Evolutionary conservation across 2,888 invertebrate species (phyloP).

Genomic region (Lasiommata megera): DNA sequence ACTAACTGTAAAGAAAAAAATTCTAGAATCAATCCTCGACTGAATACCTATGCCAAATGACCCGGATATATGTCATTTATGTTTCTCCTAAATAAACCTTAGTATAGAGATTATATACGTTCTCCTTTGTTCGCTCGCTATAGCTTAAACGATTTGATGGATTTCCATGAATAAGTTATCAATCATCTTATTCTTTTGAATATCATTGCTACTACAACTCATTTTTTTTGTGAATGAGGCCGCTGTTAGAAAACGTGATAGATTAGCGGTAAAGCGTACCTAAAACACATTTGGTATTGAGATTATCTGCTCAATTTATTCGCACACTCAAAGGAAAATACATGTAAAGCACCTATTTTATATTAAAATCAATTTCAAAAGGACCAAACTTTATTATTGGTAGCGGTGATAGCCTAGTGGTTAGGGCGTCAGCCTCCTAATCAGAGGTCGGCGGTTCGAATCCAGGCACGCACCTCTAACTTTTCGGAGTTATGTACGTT

Average conservation of each 20-base stretch:
- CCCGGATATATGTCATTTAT: too few species aligned
- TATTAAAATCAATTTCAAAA: too few species aligned
- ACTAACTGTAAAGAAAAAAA: too few species aligned
- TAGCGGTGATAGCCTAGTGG: too few species aligned
- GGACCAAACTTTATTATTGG: too few species aligned
- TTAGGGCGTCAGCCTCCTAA: too few species aligned
- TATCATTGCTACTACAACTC: conserved; percentile 15
- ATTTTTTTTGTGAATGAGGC: conserved; percentile 16
- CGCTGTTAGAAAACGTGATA: conserved; percentile 8
- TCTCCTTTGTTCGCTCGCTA: conserved; percentile 2
- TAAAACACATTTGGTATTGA: background rate
- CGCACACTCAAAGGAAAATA: background rate
- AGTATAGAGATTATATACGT: conserved; percentile 3
- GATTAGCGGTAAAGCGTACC: background rate
- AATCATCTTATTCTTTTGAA: conserved; percentile 22
- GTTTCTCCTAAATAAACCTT: background rate
- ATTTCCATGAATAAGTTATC: conserved; percentile 20
- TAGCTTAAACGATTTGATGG: conserved; percentile 15
- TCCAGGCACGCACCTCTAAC: too few species aligned
- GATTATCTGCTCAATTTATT: background rate
- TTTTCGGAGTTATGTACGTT: too few species aligned
- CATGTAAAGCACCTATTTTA: background rate
- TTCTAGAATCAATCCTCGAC: too few species aligned
- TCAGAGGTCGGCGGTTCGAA: too few species aligned
- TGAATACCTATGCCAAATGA: too few species aligned